Evolutionary conservation across 2,113 vertebrate genomes (phyloP), one percentile per base, ranked within the genome.

Genomic region (Pimephales promelas): DNA sequence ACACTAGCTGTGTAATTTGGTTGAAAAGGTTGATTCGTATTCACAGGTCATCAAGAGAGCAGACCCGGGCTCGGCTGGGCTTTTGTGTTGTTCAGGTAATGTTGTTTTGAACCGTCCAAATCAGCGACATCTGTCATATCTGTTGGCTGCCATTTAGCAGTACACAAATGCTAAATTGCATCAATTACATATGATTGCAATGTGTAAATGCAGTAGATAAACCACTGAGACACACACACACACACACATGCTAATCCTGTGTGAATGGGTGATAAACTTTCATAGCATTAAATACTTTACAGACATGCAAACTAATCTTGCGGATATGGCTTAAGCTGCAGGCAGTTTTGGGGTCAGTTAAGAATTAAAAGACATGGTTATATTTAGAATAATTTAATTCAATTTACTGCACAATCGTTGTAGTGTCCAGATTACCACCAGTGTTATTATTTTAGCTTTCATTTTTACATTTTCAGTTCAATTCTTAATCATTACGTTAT

Each of bases 11-110:
- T 77, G 52, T 57, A 77, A 77, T 77, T 57, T 40, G 54, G 64
- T 68, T 68, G 18, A 68, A 68, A 40, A 68, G 20, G 64, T 40
- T 68, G 36, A 68, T 68, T 40, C 40, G 31, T n/a, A 77, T 77
- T 57, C 52, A 34, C 31, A n/a, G 74, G 52, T 77, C 74, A 77
- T 9, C 22, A 2, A 59, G 7, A 22, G 74, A 24, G 36, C 22
- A 8, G 7, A 57, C 31, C 18, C 18, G n/a, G n/a, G n/a, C n/a
- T 20, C 52, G 20, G 2, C 62, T 66, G 31, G 31, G 36, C 31
- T 36, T 36, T 10, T 22, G 3, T 10, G 18, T 22, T 36, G 36
- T 36, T 36, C 64, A 36, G 31, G 10, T 4, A 22, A 11, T 10
- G 28, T 2, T 10, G 11, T 40, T 11, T 68, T 36, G 14, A 49